Base-by-base conservation (phyloP, 2,888 invertebrate genomes). In the Leucophora obtusa region DNA sequence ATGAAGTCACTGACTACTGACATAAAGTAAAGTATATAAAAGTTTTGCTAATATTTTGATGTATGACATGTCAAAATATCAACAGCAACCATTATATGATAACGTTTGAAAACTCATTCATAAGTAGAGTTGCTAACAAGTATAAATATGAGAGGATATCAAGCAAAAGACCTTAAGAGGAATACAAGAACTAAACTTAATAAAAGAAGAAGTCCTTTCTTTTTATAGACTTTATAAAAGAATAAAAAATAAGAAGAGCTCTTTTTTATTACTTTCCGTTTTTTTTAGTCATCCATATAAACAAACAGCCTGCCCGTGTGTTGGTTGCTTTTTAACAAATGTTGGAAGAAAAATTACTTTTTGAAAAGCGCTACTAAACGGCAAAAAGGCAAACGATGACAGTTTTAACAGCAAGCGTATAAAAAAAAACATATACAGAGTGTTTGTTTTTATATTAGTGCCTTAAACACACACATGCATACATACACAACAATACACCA, bases 11-110 rank as follows among this genome's bases (percentile, higher is more conserved):
- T 33, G 14, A 17, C 38, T 69, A 17, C 38, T 69, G 59, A 54
- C 59, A 71, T 43, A 38, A 65, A 60, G 60, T 53, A 66, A 72
- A 66, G 54, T 38, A 74, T 35, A 33, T 54, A 18, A 73, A 76
- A 73, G 47, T 81, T 81, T 75, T 72, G 72, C 71, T 75, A 69
- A 78, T 82, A 72, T 82, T 78, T 79, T 82, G 82, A 82, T 82
- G 82, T 82, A 82, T 79, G 82, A 79, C 79, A 82, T 79, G 82
- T 82, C 79, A 79, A 79, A 78, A 78, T 77, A 81, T 81, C 73
- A 81, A 77, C 81, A 60, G 77, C 53, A 69, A 17, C 65, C 76
- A 77, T 81, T 81, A 66, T 77, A 63, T 75, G 79, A 80, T 75
- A 80, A 75, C 66, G 75, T 75, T 80, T 66, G 71, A 47, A 71